A percentile compares a stretch with the other conserved stretches of the same genome.
phyloP scores from a whole-genome alignment of 2,797 vertebrate genomes.

The Molothrus aeneus region DNA sequence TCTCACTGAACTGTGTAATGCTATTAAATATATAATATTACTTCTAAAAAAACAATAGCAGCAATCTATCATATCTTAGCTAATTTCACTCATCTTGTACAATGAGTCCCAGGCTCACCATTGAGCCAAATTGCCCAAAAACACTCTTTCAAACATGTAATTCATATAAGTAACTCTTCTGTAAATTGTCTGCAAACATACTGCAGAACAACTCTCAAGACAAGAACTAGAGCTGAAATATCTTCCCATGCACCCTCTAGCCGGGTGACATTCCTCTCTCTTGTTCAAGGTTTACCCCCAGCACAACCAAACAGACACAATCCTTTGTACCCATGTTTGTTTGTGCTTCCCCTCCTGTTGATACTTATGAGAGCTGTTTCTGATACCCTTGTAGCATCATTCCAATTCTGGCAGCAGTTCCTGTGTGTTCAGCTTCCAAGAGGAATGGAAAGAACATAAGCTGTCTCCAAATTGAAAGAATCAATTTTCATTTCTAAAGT shows the following conservation, averaged over 20 bases:
- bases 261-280: constrained; percentile 31
- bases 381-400: neutral
- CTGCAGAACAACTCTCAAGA: constrained; percentile 8
- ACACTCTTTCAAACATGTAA: neutral
- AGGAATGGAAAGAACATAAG: neutral
- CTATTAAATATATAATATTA: neutral
- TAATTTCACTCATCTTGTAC: neutral
- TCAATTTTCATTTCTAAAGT: constrained; percentile 49
- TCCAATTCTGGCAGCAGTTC: constrained; percentile 29
- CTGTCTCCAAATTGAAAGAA: constrained; percentile 42
- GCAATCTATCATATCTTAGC: neutral
- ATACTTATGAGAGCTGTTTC: constrained; percentile 27
- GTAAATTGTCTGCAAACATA: neutral
- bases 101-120: neutral
- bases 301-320: neutral
- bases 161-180: neutral
- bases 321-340: constrained; percentile 33
- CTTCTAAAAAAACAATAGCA: neutral
- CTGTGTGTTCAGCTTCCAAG: constrained; percentile 7
- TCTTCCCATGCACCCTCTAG: constrained; percentile 61
- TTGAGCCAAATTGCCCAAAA: neutral
- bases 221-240: constrained; percentile 14
- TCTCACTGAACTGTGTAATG: neutral
- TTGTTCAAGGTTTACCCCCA: constrained; percentile 6
- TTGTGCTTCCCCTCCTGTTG: constrained; percentile 43